Base-by-base conservation (phyloP, 1,140 invertebrate species). In the Drosophila ananassae region DNA sequence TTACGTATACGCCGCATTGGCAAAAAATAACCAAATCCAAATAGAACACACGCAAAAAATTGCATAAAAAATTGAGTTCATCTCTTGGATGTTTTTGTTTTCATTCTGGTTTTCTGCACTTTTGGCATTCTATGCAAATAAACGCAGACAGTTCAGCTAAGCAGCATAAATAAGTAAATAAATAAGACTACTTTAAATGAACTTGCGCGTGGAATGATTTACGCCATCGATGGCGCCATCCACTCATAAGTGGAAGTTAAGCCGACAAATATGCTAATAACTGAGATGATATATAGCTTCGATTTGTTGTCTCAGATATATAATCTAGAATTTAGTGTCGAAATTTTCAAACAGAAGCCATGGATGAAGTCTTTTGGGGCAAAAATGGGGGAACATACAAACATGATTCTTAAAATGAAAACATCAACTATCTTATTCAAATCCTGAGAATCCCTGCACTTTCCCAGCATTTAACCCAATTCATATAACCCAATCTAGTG, bases 1-100 rank as follows among this genome's bases (percentile, higher is more conserved):
- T 85, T 75, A 84, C 78, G 82, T 82, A 87, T 87, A 89, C 82
- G 82, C 83, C 72, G 37, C 78, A 59, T 79, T 47, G 51, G 48
- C 41, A 58, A 32, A 30, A 10, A 37, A 6, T 6, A 54, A 53
- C 34, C 2, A 37, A 10, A 10, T n/a, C 34, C 10, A 2, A 32
- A 8, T 34, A 48, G 9, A 4, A 4, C 3, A 13, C 39, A 41
- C 3, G 13, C 21, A 53, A 22, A 30, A 55, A 58, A 22, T 22
- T 13, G 17, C n/a, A 41, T 37, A 37, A 44, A n/a, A 62, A 61
- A 89, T 82, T 78, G 62, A 76, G 82, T 78, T 89, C 75, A 87
- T 72, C 44, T 64, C 41, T 52, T 62, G 39, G 10, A 58, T 41
- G 13, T 54, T 37, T 32, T 56, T 59, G 56, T 72, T 75, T 72